Percentiles rank a stretch among this genome's conserved stretches.
These are phyloP conservation scores for Eubasilissa splendida DNA, from an alignment of 2,888 invertebrate genomes.

Conservation along the genomic window DNA sequence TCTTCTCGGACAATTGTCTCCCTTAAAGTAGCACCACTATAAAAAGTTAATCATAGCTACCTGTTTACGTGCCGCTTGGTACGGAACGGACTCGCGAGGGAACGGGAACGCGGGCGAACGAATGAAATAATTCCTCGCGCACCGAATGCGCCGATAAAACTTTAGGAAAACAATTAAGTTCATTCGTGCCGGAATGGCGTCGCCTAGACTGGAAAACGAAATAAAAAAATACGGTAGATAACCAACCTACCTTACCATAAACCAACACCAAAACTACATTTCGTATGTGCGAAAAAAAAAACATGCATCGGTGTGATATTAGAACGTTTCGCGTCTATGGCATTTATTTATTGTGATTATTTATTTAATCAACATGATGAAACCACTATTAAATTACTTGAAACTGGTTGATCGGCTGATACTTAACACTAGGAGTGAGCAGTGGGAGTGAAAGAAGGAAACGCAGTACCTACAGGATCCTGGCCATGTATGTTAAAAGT, in stretches of 20 bases:
- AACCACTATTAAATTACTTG: too few relatives aligned
- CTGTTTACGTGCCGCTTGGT: neutral
- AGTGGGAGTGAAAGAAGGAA: too few relatives aligned
- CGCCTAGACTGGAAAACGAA: constrained; percentile 12
- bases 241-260: too few relatives aligned
- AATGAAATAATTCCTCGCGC: neutral
- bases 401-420: too few relatives aligned
- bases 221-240: neutral
- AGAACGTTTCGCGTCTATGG: too few relatives aligned
- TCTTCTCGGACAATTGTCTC: neutral
- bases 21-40: neutral
- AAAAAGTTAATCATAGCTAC: neutral
- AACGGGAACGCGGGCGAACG: neutral
- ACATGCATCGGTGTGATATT: neutral
- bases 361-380: too few relatives aligned
- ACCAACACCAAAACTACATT: too few relatives aligned
- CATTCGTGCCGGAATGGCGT: constrained; percentile 3
- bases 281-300: neutral
- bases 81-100: neutral
- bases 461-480: too few relatives aligned
- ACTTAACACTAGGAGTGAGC: too few relatives aligned
- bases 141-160: neutral
- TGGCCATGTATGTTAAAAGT: too few relatives aligned
- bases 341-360: too few relatives aligned
- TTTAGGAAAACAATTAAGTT: constrained; percentile 22